Base-by-base conservation (phyloP, 2,888 invertebrate genomes). In the Boloria euphrosyne region DNA sequence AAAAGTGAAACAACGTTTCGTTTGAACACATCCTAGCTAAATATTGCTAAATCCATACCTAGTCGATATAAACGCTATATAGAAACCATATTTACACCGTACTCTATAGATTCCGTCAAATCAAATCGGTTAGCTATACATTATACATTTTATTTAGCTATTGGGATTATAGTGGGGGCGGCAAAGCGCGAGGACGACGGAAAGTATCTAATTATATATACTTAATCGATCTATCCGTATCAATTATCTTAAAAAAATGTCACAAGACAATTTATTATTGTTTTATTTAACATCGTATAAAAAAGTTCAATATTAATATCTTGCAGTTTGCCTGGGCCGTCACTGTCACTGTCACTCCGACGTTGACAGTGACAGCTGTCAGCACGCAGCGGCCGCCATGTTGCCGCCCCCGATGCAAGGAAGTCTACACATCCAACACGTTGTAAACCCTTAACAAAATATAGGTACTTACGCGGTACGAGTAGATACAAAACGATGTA, bases 21-120 rank as follows among this genome's bases (percentile, higher is more conserved):
- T 87, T 85, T 89, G 90, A 90, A 92, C 90, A 89, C 90, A 88
- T 89, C 89, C 90, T 90, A 92, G 85, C 89, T 90, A 91, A 80
- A 84, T 87, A 89, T 89, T 85, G 86, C 89, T 90, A 90, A 74
- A 73, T 77, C 78, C 80, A 80, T 80, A 81, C 75, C 83, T 86
- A 86, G 75, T 81, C 78, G 80, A 86, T 89, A 90, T 80, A 88
- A 87, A 88, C 83, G 82, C 83, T 86, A 86, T 80, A 71, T 78
- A 79, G 81, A 84, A 83, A 83, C 81, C 76, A 78, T 76, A 88
- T 89, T 82, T 89, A 89, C 88, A 89, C 79, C 81, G 78, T 79
- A 85, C 83, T 81, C 73, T 81, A 80, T 78, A 81, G 73, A 82
- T 80, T 80, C 77, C 75, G 74, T 77, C 78, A 81, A 83, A 77